Evolutionary conservation across 2,797 vertebrate genomes (phyloP).

Genomic region (Scolopax rusticola): DNA sequence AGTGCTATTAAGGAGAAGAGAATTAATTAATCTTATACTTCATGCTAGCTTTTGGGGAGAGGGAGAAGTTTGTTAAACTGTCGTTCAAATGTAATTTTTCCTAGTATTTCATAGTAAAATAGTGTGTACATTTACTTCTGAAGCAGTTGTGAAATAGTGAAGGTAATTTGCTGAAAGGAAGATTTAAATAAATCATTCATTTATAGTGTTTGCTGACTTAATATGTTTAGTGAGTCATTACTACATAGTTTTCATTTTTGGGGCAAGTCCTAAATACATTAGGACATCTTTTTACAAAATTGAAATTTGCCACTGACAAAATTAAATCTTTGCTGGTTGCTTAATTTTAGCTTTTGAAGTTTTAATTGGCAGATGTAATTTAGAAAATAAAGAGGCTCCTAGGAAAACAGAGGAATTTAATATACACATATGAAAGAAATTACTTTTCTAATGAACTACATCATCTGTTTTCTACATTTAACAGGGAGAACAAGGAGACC

Average conservation of each 20-base stretch:
- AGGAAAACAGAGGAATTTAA: not conserved
- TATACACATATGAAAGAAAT: conserved; percentile 11
- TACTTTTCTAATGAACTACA: not conserved
- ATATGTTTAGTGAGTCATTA: not conserved
- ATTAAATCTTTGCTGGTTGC: not conserved
- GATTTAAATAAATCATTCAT: not conserved
- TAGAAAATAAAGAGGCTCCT: not conserved
- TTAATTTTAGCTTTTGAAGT: conserved; percentile 12
- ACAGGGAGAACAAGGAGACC: conserved; percentile 93
- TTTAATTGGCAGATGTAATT: not conserved
- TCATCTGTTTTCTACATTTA: conserved; percentile 64
- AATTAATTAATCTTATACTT: not conserved
- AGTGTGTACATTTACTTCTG: not conserved
- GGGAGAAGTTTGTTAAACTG: not conserved
- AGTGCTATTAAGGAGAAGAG: not conserved
- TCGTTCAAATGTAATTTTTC: not conserved
- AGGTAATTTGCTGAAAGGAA: not conserved
- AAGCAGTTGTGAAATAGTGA: not conserved
- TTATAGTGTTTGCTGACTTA: not conserved
- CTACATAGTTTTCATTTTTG: not conserved
- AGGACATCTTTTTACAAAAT: not conserved
- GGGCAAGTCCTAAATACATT: not conserved
- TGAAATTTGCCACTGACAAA: not conserved
- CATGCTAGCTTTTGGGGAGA: not conserved
- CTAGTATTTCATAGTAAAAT: not conserved